Conservation (phyloP, 2,113 vertebrate genomes). For the Pangasianodon hypophthalmus region DNA sequence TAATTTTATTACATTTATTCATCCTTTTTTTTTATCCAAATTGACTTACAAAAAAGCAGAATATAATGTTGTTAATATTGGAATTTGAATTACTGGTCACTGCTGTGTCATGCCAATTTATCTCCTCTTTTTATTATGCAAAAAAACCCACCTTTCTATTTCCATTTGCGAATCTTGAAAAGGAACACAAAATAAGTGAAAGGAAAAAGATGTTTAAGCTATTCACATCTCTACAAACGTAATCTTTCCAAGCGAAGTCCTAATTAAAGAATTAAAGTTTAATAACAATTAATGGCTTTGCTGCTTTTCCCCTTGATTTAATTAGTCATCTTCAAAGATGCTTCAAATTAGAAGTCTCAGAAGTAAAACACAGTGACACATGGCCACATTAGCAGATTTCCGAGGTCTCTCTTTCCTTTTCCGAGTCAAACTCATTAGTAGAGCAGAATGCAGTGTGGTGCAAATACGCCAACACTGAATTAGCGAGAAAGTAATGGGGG, state of each 20-base stretch:
- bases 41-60: background rate
- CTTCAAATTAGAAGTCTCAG: background rate
- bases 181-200: background rate
- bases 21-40: background rate
- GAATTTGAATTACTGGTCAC: background rate
- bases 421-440: background rate
- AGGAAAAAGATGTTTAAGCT: background rate
- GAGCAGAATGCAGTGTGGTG: background rate
- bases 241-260: slow-evolving; percentile 32
- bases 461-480: no score
- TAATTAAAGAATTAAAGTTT: slow-evolving; percentile 46
- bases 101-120: background rate
- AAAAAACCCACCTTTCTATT: background rate
- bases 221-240: background rate
- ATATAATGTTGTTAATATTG: background rate
- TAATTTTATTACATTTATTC: background rate
- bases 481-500: no score
- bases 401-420: background rate
- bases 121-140: background rate
- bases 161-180: background rate
- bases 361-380: background rate
- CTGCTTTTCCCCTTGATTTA: slow-evolving; percentile 15
- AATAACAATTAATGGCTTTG: slow-evolving; percentile 52
- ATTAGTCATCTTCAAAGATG: slow-evolving; percentile 26
- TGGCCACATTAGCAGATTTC: background rate